Percentiles rank a stretch among this genome's conserved stretches.
Evolutionary conservation across 2,113 vertebrate species (phyloP).

Genomic region (Rhineura floridana): DNA sequence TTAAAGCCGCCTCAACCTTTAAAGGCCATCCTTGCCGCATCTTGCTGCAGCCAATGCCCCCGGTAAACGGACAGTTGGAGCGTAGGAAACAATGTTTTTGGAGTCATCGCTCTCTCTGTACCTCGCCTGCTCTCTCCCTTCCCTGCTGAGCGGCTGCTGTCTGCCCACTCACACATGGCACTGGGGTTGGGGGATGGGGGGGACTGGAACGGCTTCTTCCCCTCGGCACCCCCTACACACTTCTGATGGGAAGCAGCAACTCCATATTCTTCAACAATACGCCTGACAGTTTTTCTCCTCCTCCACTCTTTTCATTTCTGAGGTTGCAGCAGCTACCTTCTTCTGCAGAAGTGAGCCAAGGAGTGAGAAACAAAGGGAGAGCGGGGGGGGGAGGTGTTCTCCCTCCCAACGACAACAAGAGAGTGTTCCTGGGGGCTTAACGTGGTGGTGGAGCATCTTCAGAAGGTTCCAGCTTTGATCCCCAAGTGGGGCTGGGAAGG

Average conservation of each 20-base stretch:
- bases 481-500: too few relatives aligned
- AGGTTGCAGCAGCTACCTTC: neutral
- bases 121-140: neutral
- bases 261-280: neutral
- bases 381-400: neutral
- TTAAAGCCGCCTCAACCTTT: too few relatives aligned
- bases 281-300: constrained; percentile 5
- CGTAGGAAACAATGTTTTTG: neutral
- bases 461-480: too few relatives aligned
- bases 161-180: neutral
- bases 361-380: neutral
- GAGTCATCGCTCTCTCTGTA: neutral
- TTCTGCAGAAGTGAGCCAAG: neutral
- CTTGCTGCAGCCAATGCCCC: too few relatives aligned
- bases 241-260: neutral
- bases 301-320: neutral
- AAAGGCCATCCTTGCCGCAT: too few relatives aligned
- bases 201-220: neutral
- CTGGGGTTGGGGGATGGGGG: neutral
- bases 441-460: too few relatives aligned
- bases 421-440: neutral
- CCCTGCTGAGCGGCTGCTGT: neutral
- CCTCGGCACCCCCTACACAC: neutral
- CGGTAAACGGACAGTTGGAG: neutral
- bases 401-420: neutral